Conservation (phyloP, 2,888 invertebrate species). For the Lucinisca nassula region DNA sequence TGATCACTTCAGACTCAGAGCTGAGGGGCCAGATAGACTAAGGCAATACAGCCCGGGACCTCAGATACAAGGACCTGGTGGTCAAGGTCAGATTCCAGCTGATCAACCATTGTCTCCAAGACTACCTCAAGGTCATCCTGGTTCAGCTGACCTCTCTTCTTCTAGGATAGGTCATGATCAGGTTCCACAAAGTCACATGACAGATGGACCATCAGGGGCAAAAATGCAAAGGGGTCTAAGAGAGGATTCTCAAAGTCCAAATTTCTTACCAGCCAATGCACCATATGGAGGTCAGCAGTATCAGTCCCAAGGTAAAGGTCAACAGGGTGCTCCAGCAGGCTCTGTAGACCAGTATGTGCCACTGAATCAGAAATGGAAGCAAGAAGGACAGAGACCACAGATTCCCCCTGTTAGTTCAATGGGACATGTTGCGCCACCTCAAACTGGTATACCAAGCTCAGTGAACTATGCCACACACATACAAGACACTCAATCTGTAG, state of each 20-base stretch:
- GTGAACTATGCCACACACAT: neutral
- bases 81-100: neutral
- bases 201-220: constrained; percentile 6
- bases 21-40: neutral
- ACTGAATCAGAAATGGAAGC: constrained; percentile 65
- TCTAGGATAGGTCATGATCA: neutral
- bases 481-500: neutral
- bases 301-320: constrained; percentile 19
- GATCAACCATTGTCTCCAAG: neutral
- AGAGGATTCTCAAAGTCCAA: constrained; percentile 18
- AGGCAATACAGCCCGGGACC: neutral
- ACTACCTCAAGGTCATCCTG: neutral
- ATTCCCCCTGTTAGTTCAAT: constrained; percentile 3
- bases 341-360: constrained; percentile 56
- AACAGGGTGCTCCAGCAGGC: neutral
- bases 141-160: constrained; percentile 2
- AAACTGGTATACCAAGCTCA: constrained; percentile 32
- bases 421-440: constrained; percentile 17
- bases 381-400: constrained; percentile 33
- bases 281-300: neutral
- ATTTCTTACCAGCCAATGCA: neutral
- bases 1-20: constrained; percentile 37
- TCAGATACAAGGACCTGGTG: neutral
- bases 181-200: constrained; percentile 8
- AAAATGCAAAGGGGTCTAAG: constrained; percentile 30